Percentiles rank a stretch among this genome's conserved stretches.
Evolutionary conservation across 2,113 vertebrate genomes (phyloP).

Genomic region (Tapirus terrestris): DNA sequence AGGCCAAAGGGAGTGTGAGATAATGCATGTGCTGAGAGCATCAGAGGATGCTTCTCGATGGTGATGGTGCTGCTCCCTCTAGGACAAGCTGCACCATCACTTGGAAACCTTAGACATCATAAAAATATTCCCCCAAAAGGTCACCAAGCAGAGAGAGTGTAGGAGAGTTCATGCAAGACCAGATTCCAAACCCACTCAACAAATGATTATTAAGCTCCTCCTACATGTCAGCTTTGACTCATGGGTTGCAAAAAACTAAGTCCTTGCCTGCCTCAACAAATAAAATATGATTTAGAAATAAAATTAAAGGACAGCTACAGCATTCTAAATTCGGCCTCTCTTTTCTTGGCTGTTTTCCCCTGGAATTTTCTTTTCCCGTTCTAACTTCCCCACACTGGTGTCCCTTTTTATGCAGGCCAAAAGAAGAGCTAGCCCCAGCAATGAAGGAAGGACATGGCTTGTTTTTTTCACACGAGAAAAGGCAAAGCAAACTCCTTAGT

Average conservation of each 20-base stretch:
- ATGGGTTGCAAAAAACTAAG: neutral
- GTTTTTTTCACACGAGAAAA: neutral
- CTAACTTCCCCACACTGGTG: neutral
- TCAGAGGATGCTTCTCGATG: neutral
- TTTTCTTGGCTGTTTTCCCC: neutral
- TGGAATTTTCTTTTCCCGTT: neutral
- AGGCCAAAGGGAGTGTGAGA: neutral
- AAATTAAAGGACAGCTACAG: neutral
- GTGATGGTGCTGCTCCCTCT: neutral
- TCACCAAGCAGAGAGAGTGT: neutral
- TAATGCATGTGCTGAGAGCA: neutral
- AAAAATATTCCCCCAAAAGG: neutral
- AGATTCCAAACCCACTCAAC: neutral
- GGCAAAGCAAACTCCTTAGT: neutral
- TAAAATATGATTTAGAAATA: neutral
- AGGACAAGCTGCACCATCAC: neutral
- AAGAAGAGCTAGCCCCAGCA: neutral
- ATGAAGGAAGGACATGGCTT: neutral
- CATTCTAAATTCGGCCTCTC: neutral
- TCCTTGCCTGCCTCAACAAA: neutral
- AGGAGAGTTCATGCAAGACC: neutral
- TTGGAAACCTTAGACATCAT: neutral
- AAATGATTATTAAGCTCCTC: neutral
- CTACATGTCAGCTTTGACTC: neutral
- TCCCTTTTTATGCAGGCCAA: neutral